A percentile compares a stretch with the other conserved stretches of the same genome.
These are phyloP conservation scores for Amphipoea oculea DNA, from an alignment of 2,888 invertebrate species.

Conservation along the genomic window DNA sequence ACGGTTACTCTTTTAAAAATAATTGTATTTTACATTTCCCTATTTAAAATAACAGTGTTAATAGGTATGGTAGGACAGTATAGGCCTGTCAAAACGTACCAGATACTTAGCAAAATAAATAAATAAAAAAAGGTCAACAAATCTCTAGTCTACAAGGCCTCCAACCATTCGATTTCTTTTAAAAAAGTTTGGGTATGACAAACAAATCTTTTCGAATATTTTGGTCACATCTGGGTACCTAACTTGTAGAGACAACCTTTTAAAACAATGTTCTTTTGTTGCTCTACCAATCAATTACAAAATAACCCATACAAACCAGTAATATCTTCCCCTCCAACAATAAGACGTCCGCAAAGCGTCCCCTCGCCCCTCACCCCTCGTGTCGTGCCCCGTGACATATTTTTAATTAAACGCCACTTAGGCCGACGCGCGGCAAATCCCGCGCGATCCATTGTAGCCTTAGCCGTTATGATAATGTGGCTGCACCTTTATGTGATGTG, in stretches of 20 bases:
- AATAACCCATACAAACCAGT: slow-evolving; percentile 24
- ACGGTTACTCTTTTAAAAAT: background rate
- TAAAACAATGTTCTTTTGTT: background rate
- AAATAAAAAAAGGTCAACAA: too few relatives aligned
- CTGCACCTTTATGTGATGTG: slow-evolving; percentile 61
- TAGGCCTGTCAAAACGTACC: background rate
- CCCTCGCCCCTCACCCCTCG: slow-evolving; percentile 19
- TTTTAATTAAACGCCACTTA: slow-evolving; percentile 87
- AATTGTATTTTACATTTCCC: background rate
- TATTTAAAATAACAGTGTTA: background rate
- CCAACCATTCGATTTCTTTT: background rate
- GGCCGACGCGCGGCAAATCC: slow-evolving; percentile 63
- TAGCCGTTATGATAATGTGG: slow-evolving; percentile 62
- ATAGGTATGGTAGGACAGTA: background rate
- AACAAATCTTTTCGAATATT: background rate
- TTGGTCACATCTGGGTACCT: background rate
- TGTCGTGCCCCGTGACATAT: slow-evolving; percentile 78
- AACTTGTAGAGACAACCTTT: background rate
- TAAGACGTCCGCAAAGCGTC: slow-evolving; percentile 57
- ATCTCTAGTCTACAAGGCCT: too few relatives aligned
- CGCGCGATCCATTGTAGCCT: slow-evolving; percentile 52
- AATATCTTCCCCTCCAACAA: slow-evolving; percentile 46
- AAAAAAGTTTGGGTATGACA: background rate
- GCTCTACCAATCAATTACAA: slow-evolving; percentile 24
- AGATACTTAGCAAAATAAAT: background rate